Evolutionary conservation across 2,888 invertebrate genomes (phyloP).

Genomic region (Apoda limacodes): DNA sequence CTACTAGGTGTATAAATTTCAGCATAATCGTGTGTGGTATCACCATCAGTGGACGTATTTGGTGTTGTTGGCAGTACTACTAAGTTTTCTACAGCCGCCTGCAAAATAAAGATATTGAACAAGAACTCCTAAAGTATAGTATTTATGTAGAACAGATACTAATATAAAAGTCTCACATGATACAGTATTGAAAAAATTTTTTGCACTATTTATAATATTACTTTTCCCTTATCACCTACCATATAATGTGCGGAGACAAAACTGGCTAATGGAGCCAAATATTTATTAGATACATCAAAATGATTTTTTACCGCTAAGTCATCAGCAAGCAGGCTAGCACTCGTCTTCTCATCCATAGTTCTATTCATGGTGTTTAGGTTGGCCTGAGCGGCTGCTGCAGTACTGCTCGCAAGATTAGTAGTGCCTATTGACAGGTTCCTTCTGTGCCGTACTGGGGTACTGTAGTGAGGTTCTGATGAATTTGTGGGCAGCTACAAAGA

Average conservation of each 20-base stretch:
- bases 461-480: constrained; percentile 59
- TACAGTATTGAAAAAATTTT: neutral
- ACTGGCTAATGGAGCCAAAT: neutral
- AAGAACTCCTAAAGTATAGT: no score
- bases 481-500: constrained; percentile 34
- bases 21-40: constrained; percentile 88
- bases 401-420: constrained; percentile 47
- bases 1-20: constrained; percentile 94
- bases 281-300: neutral
- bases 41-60: constrained; percentile 74
- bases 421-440: constrained; percentile 61
- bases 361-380: constrained; percentile 59
- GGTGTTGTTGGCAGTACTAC: constrained; percentile 66
- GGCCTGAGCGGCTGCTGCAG: constrained; percentile 35
- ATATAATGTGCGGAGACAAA: no score
- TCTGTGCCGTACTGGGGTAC: constrained; percentile 59
- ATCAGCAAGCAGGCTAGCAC: constrained; percentile 69
- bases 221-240: neutral
- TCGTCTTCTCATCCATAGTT: constrained; percentile 71
- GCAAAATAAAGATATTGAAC: no score
- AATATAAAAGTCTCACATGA: no score
- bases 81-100: constrained; percentile 68
- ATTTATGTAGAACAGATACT: no score
- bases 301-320: constrained; percentile 63
- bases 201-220: constrained; percentile 1